phyloP scores from a whole-genome alignment of 2,797 vertebrate species.

The Myotis findleyi region DNA sequence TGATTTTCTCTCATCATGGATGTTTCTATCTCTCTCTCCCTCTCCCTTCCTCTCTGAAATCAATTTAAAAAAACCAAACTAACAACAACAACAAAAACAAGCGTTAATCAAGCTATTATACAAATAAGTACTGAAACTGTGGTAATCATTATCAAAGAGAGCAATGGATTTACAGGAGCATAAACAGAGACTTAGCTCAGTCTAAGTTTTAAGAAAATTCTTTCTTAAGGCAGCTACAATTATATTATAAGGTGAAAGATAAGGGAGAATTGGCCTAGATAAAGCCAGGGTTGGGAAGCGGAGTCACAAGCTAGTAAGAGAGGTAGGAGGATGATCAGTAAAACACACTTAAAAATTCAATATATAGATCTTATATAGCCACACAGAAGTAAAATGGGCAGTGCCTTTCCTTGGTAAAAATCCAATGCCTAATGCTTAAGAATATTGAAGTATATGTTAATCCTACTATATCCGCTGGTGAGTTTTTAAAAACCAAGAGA shows the following conservation, averaged over 20 bases:
- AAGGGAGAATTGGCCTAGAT: neutral
- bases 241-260: neutral
- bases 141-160: neutral
- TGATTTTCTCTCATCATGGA: too few relatives aligned
- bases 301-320: neutral
- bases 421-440: neutral
- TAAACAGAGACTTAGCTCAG: neutral
- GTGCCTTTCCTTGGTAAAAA: neutral
- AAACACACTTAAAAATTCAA: conserved; percentile 2
- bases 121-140: neutral
- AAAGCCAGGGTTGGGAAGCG: neutral
- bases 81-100: neutral
- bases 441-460: neutral
- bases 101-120: neutral
- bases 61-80: too few relatives aligned
- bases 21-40: too few relatives aligned
- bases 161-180: neutral
- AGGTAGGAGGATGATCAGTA: neutral
- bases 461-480: neutral
- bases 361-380: neutral
- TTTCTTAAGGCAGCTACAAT: neutral
- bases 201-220: neutral
- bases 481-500: conserved; percentile 59
- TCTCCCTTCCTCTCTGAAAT: too few relatives aligned
- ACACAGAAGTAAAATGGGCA: neutral